Base-by-base conservation (phyloP, 2,113 vertebrate genomes). In the Hypomesus transpacificus region DNA sequence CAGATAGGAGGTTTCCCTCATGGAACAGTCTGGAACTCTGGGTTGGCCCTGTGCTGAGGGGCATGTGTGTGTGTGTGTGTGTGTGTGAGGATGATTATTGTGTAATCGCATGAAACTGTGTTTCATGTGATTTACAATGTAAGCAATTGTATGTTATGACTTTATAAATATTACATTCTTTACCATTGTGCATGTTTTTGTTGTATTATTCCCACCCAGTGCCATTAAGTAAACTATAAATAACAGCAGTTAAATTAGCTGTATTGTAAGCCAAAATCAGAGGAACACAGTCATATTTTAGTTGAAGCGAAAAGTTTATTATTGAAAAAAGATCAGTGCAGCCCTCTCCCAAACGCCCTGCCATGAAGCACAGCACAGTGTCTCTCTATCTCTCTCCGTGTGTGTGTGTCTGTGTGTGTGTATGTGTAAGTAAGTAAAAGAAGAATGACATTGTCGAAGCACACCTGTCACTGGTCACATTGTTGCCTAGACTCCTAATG, bases 241-340 rank as follows among this genome's bases (percentile, higher is more conserved):
- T 34, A 46, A 46, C 39, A 9, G 7, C 39, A 2, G 7, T 46
- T 46, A 46, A 1, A 17, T 18, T 16, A 18, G 54, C 16, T 56
- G 16, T 18, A 17, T 18, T 56, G 54, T 56, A 17, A n/a, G 16
- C 16, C 17, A 4, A 59, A 65, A 34, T 21, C 34, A 46, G 56
- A 73, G 4, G 63, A 8, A 53, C 34, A 26, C 60, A 16, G 4
- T 31, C 5, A 34, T 46, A 21, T 60, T 51, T 28, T 46, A 57
- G 60, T 69, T 58, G 76, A 13, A 75, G 52, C 83, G 78, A 76
- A 83, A 81, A 75, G 66, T 86, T 88, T 88, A 85, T 85, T 88
- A 21, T 31, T 69, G 58, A 54, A 68, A 72, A 76, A 67, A 13
- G 2, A 63, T 57, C 53, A 78, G 50, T 72, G 75, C 62, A 80